Percentiles rank a stretch among this genome's conserved stretches.
Conservation (phyloP, 2,888 invertebrate genomes). For the Heliconius ethilla region DNA sequence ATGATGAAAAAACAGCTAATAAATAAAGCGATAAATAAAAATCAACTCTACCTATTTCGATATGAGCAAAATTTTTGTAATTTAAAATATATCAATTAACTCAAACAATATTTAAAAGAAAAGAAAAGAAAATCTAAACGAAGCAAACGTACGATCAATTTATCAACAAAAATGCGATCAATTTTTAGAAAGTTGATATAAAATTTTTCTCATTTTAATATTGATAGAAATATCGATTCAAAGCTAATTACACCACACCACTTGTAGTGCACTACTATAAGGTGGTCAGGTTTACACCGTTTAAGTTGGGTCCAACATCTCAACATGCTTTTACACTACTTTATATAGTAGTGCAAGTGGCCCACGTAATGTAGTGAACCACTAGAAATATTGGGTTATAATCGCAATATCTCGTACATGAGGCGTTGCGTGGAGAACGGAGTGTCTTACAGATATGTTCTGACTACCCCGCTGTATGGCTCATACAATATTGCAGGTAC, state of each 20-base stretch:
- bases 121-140: not conserved
- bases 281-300: not conserved
- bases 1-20: not conserved
- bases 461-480: not conserved
- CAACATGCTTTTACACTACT: no score
- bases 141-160: not conserved
- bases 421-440: no score
- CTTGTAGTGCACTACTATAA: not conserved
- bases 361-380: no score
- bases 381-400: no score
- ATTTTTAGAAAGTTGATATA: not conserved
- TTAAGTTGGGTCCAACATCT: not conserved
- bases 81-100: not conserved
- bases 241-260: not conserved
- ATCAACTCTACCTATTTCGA: no score
- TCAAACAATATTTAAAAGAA: not conserved
- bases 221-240: not conserved
- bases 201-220: no score
- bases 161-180: not conserved
- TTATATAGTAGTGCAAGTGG: no score
- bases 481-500: constrained; percentile 85
- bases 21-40: not conserved
- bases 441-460: not conserved
- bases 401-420: no score
- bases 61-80: not conserved